phyloP scores from a whole-genome alignment of 2,797 vertebrate genomes.

The Karalla daura region DNA sequence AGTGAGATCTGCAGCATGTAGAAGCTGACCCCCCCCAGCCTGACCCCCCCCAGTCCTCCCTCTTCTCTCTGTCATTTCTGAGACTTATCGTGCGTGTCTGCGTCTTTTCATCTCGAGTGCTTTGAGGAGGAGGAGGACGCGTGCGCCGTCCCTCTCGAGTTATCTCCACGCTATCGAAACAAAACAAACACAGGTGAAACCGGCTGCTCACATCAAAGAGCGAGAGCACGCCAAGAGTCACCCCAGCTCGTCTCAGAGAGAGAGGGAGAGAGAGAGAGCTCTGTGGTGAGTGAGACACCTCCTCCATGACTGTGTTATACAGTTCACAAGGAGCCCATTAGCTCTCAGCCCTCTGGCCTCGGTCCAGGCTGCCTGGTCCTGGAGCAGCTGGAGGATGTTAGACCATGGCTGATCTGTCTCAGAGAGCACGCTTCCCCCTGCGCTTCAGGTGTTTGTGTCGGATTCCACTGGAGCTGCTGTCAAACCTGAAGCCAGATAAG shows the following conservation, averaged over 20 bases:
- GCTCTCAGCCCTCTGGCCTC: too few species aligned
- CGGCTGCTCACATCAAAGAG: conserved; percentile 12
- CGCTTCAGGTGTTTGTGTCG: too few species aligned
- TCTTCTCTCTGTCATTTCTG: background rate
- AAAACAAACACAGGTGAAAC: conserved; percentile 38
- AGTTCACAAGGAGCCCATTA: too few species aligned
- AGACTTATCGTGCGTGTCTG: background rate
- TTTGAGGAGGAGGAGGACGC: conserved; percentile 4
- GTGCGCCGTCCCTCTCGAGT: background rate
- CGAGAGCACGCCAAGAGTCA: too few species aligned
- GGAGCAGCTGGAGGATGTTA: too few species aligned
- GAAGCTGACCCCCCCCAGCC: conserved; percentile 7
- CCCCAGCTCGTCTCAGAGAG: too few species aligned
- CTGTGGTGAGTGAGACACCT: too few species aligned
- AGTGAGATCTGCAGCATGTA: conserved; percentile 28
- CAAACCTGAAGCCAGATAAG: background rate
- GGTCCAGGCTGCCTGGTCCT: too few species aligned
- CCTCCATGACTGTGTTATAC: too few species aligned
- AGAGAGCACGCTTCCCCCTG: too few species aligned
- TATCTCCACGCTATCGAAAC: conserved; percentile 22
- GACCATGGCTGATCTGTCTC: too few species aligned
- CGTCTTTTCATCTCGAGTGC: conserved; percentile 5
- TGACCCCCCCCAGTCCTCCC: conserved; percentile 2
- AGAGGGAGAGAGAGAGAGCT: too few species aligned
- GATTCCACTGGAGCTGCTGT: background rate